Percentiles rank a stretch among this genome's conserved stretches.
phyloP scores from a whole-genome alignment of 1,140 invertebrate genomes.

The Rhyacophila brunnea region DNA sequence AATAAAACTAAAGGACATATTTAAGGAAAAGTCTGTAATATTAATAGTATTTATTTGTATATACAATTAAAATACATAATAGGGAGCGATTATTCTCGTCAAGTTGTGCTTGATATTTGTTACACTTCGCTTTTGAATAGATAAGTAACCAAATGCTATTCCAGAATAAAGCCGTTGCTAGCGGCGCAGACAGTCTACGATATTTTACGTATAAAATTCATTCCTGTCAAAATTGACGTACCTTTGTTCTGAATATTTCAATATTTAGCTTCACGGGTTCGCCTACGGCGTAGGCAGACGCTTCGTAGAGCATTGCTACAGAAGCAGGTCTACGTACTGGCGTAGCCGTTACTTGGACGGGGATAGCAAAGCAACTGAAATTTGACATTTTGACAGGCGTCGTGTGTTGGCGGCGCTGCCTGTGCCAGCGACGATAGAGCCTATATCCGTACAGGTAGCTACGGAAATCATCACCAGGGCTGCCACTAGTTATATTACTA shows the following conservation, averaged over 20 bases:
- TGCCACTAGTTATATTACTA: no score
- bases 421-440: slow-evolving; percentile 17
- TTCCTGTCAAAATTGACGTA: slow-evolving; percentile 13
- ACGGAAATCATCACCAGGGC: no score
- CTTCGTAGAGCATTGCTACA: neutral
- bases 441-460: slow-evolving; percentile 1
- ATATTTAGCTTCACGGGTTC: slow-evolving; percentile 9
- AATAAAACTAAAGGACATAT: no score
- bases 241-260: slow-evolving; percentile 25
- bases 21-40: no score
- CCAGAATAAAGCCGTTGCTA: no score
- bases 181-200: neutral
- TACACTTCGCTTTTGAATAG: no score
- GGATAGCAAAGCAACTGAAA: slow-evolving; percentile 43
- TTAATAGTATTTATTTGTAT: no score
- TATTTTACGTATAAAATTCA: slow-evolving; percentile 16
- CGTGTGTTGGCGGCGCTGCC: slow-evolving; percentile 24
- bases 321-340: neutral
- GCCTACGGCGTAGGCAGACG: slow-evolving; percentile 2
- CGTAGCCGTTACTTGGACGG: slow-evolving; percentile 13
- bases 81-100: no score
- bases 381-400: slow-evolving; percentile 57
- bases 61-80: no score
- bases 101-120: no score
- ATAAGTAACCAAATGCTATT: no score